Base-by-base conservation (phyloP, 2,888 invertebrate species). In the Choreutis nemorana region DNA sequence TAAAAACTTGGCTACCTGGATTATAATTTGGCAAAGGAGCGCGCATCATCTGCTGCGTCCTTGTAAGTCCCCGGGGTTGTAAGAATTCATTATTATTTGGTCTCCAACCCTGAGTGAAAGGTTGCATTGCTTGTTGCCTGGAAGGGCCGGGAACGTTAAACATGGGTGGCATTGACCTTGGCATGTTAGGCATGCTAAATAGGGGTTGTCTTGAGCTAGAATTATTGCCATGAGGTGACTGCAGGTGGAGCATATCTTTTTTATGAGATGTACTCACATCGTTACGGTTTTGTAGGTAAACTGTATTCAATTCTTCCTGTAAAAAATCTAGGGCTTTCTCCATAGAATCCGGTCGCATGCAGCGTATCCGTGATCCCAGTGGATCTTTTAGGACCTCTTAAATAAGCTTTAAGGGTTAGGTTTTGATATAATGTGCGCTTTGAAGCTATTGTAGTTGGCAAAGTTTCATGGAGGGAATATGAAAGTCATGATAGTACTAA, bases 381-480 rank as follows among this genome's bases (percentile, higher is more conserved):
- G 2, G 13, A 8, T 25, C 25, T 13, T 25, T 13, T 5, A 25
- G n/a, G 2, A 11, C 13, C 13, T 8, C 25, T 1, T 12, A 2
- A 25, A 23, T 23, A 23, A 7, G 30, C 9, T 14, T 26, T 18
- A 5, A 30, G 26, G 7, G 26, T 10, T 4, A 21, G 14, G 10
- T 30, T 30, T 20, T 25, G 18, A 14, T 30, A 30, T 13, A 30
- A 13, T 7, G 18, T n/a, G 7, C 30, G 20, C 26, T 30, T 30
- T 6, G 30, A 8, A 6, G 18, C 25, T 9, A 30, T 12, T 2
- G 21, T 30, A n/a, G 9, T 30, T 14, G 13, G 13, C 2, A n/a
- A n/a, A n/a, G n/a, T n/a, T n/a, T n/a, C n/a, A n/a, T n/a, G n/a
- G n/a, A n/a, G n/a, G n/a, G n/a, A n/a, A n/a, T n/a, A 29, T 15